Evolutionary conservation across 2,797 vertebrate genomes (phyloP).

Genomic region (Adelosebastes latens): DNA sequence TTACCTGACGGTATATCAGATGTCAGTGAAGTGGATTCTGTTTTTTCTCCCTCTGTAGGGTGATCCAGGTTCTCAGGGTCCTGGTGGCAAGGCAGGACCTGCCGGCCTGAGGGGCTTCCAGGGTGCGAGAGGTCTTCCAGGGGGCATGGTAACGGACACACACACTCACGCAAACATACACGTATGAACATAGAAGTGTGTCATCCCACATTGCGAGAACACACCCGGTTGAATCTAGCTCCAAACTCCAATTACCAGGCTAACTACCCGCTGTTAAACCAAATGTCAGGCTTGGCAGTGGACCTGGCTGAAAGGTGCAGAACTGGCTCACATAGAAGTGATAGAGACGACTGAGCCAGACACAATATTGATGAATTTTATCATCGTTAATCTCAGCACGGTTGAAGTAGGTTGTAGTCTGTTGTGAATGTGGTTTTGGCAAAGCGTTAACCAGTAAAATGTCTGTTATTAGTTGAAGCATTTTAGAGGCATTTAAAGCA

Average conservation of each 20-base stretch:
- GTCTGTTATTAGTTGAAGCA: background rate
- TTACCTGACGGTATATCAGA: background rate
- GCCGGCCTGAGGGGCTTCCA: conserved; percentile 93
- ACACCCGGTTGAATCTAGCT: conserved; percentile 38
- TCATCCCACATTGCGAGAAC: conserved; percentile 24
- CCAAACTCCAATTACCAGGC: conserved; percentile 63
- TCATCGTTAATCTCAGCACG: conserved; percentile 8
- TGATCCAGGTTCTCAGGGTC: conserved; percentile 92
- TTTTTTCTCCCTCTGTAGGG: conserved; percentile 81
- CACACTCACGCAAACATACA: conserved; percentile 10
- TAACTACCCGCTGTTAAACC: conserved; percentile 74
- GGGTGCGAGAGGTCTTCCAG: conserved; percentile 95
- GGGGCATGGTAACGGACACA: conserved; percentile 86
- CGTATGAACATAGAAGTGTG: conserved; percentile 7
- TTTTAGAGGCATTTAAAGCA: background rate
- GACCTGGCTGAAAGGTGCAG: conserved; percentile 28
- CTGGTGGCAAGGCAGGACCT: conserved; percentile 92
- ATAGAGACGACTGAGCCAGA: conserved; percentile 17
- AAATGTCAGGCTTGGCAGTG: conserved; percentile 67
- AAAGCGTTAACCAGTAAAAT: background rate
- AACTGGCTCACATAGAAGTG: conserved; percentile 7
- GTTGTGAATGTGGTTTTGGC: background rate
- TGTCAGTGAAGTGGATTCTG: conserved; percentile 1
- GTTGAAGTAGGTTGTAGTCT: background rate
- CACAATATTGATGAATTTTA: conserved; percentile 22